Base-by-base conservation (phyloP, 2,113 vertebrate species). In the Ailuropoda melanoleuca region DNA sequence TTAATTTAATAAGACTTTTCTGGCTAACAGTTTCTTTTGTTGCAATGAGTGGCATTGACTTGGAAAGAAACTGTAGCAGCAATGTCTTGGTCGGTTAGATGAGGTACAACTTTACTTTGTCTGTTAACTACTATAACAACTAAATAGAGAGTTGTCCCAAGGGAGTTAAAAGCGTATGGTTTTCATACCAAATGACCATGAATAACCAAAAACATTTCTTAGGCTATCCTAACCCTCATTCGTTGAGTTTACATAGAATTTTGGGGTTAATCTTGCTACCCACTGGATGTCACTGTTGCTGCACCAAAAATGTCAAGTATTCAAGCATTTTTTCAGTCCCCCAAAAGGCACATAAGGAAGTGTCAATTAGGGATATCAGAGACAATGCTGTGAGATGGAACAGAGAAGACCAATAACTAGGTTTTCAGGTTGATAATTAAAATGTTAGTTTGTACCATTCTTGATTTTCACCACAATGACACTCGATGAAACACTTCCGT, bases 281-380 rank as follows among this genome's bases (percentile, higher is more conserved):
- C 98, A 99, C 98, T 99, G 98, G 99, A 99, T 99, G 99, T 99
- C 99, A 99, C 99, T 99, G 98, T 96, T 97, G 93, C 68, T 96
- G 90, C 95, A 81, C 85, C 84, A 93, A 98, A 98, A 97, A 97
- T 97, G 56, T 97, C 62, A 98, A 98, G 84, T 95, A 97, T 93
- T 96, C 68, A 46, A 89, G 93, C 94, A 84, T 89, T 88, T 98
- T 96, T 97, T 97, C 53, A 93, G 93, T 97, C 90, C 90, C 96
- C 96, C 95, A 97, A 97, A 96, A 97, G 93, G 89, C 95, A 94
- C 90, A 91, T n/a, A 94, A 89, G 81, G 66, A 96, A 97, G 56
- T 84, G 48, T 98, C 82, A 95, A 12, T 96, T 98, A 97, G 50
- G 80, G 85, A 90, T 92, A 84, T 86, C 62, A 92, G 78, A 95